Evolutionary conservation across 2,888 invertebrate species (phyloP), one percentile per base, ranked within the genome.

Genomic region (Tiliacea aurago): DNA sequence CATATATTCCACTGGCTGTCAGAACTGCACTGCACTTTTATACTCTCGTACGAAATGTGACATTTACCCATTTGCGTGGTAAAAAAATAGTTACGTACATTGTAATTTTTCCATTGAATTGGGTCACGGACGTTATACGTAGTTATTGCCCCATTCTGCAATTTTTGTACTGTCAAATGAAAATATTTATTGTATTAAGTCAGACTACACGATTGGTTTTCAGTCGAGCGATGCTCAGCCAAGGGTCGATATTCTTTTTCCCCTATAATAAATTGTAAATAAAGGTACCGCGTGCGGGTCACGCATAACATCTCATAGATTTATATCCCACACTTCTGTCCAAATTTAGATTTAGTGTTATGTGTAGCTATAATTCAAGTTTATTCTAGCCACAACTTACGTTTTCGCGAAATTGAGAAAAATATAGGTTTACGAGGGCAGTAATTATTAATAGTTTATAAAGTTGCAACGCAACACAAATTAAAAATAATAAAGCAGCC

Each of bases 261-360:
- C 95, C 92, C 90, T 79, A 91, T 90, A 94, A 95, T 95, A 95
- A 95, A 95, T 95, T 93, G 92, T 92, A 93, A 90, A 94, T 94
- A 94, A 94, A 94, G 92, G 92, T 90, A 89, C 90, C 91, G 92
- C 93, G 91, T 90, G 91, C 94, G 92, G 93, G 94, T 94, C 96
- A 95, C 95, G 96, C 95, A 95, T 95, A 95, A 91, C 95, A 95
- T 95, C 93, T 93, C 93, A 93, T 94, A 92, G 94, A 96, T 96
- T 95, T 96, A 95, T 95, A 90, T 90, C 94, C 94, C 92, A 93
- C 94, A 95, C 94, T 95, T 94, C 94, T 95, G 94, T 95, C 95
- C 93, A 95, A 95, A 96, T 95, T 95, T 95, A 95, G 95, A 95
- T 96, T 95, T 95, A 95, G 92, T 94, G 93, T 93, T 94, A 94